Evolutionary conservation across 1,140 invertebrate species (phyloP).

Genomic region (Zaprionus capensis): DNA sequence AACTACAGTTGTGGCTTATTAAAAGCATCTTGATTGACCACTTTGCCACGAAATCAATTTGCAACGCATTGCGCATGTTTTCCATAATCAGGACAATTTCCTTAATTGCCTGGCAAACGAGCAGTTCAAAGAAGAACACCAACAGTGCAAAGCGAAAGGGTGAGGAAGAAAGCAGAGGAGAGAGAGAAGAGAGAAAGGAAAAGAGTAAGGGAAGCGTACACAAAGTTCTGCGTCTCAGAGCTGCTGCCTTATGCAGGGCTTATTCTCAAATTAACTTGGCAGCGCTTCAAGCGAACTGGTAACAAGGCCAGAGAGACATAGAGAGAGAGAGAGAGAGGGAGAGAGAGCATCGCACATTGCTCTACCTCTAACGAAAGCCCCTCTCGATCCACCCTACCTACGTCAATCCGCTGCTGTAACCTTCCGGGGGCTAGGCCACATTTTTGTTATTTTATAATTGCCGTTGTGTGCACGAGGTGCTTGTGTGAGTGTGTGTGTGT

Average conservation of each 20-base stretch:
- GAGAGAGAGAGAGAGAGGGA: neutral
- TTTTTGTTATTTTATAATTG: conserved; percentile 66
- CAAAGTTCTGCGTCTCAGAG: neutral
- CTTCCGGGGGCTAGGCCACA: conserved; percentile 28
- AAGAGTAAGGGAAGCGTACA: neutral
- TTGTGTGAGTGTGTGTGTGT: neutral
- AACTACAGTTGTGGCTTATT: conserved; percentile 21
- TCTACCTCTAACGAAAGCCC: neutral
- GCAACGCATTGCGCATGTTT: conserved; percentile 10
- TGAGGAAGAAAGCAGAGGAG: neutral
- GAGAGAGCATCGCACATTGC: neutral
- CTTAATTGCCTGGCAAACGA: conserved; percentile 23
- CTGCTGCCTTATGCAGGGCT: conserved; percentile 4
- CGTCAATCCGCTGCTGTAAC: conserved; percentile 1
- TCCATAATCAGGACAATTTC: conserved; percentile 30
- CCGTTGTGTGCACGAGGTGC: conserved; percentile 31
- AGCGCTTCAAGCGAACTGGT: conserved; percentile 15
- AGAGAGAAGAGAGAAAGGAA: neutral
- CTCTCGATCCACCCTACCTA: conserved; percentile 6
- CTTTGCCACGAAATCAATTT: conserved; percentile 22
- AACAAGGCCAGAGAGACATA: conserved; percentile 13
- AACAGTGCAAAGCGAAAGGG: neutral
- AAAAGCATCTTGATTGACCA: conserved; percentile 18
- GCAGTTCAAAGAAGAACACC: neutral
- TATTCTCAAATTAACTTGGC: conserved; percentile 41